Percentiles rank a stretch among this genome's conserved stretches.
These are phyloP conservation scores for Podarcis raffonei DNA, from an alignment of 2,113 vertebrate genomes.

Conservation along the genomic window DNA sequence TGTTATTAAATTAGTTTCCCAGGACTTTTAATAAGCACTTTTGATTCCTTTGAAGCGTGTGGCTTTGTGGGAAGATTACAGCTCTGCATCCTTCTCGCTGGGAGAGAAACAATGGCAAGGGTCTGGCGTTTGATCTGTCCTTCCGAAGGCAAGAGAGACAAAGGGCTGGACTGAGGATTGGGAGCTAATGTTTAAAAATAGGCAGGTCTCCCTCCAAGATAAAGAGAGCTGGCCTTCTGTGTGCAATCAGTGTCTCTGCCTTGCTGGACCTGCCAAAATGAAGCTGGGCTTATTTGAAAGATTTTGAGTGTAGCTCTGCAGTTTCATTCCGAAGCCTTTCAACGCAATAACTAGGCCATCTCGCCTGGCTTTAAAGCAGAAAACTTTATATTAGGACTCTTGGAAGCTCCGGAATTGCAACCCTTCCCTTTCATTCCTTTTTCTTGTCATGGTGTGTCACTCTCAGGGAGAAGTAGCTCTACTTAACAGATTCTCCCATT, in stretches of 20 bases:
- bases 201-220: conserved; percentile 77
- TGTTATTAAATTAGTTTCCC: conserved; percentile 75
- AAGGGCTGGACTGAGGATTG: conserved; percentile 65
- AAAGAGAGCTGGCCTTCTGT: conserved; percentile 71
- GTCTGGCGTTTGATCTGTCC: conserved; percentile 70
- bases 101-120: conserved; percentile 74
- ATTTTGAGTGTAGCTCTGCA: conserved; percentile 57
- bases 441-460: conserved; percentile 66
- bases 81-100: conserved; percentile 72
- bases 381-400: conserved; percentile 74
- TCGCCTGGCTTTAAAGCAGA: conserved; percentile 71
- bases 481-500: conserved; percentile 54
- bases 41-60: conserved; percentile 69
- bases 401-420: conserved; percentile 57
- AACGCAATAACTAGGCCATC: conserved; percentile 73
- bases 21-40: conserved; percentile 78
- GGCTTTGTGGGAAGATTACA: conserved; percentile 76
- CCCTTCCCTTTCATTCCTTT: conserved; percentile 71
- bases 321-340: conserved; percentile 73
- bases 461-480: conserved; percentile 51
- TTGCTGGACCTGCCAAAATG: conserved; percentile 62
- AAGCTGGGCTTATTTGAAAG: conserved; percentile 71
- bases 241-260: conserved; percentile 65
- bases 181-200: conserved; percentile 74
- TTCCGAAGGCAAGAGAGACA: conserved; percentile 69